Evolutionary conservation across 2,888 invertebrate genomes (phyloP).

Genomic region (Trichopria drosophilae): DNA sequence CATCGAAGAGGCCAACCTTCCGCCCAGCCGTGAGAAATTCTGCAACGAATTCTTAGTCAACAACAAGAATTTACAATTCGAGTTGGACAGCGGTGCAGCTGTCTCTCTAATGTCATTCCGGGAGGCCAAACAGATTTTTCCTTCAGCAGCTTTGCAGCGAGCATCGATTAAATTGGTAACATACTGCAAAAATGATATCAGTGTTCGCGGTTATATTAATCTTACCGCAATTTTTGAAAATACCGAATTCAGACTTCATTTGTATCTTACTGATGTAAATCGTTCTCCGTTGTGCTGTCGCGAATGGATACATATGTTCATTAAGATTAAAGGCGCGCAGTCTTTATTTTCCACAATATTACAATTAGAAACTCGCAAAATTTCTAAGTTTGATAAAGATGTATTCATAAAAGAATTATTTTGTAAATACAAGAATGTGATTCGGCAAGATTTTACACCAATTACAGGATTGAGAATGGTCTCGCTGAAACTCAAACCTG

Average conservation of each 20-base stretch:
- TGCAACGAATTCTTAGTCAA: slow-evolving; percentile 11
- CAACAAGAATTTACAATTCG: slow-evolving; percentile 20
- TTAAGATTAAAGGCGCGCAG: not conserved
- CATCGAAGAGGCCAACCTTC: too few relatives aligned
- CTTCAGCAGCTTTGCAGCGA: slow-evolving; percentile 2
- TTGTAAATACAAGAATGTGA: slow-evolving; percentile 12
- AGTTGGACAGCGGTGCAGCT: slow-evolving; percentile 30
- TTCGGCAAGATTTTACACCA: slow-evolving; percentile 9
- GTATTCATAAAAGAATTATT: slow-evolving; percentile 16
- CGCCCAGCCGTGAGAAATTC: slow-evolving; percentile 27
- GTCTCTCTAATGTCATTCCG: slow-evolving; percentile 21
- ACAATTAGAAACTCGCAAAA: not conserved
- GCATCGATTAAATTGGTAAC: slow-evolving; percentile 26
- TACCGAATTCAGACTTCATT: slow-evolving; percentile 20
- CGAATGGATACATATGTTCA: slow-evolving; percentile 35
- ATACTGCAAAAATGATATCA: slow-evolving; percentile 25
- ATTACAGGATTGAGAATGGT: slow-evolving; percentile 22
- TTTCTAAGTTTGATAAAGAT: slow-evolving; percentile 3
- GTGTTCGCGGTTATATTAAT: slow-evolving; percentile 22
- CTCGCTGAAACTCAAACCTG: slow-evolving; percentile 26
- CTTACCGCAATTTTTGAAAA: slow-evolving; percentile 6
- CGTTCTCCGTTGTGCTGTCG: slow-evolving; percentile 33
- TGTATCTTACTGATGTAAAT: slow-evolving; percentile 31
- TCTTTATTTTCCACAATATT: not conserved
- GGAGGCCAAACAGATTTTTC: slow-evolving; percentile 8